Evolutionary conservation across 2,797 vertebrate genomes (phyloP).

Genomic region (Mus minutoides): DNA sequence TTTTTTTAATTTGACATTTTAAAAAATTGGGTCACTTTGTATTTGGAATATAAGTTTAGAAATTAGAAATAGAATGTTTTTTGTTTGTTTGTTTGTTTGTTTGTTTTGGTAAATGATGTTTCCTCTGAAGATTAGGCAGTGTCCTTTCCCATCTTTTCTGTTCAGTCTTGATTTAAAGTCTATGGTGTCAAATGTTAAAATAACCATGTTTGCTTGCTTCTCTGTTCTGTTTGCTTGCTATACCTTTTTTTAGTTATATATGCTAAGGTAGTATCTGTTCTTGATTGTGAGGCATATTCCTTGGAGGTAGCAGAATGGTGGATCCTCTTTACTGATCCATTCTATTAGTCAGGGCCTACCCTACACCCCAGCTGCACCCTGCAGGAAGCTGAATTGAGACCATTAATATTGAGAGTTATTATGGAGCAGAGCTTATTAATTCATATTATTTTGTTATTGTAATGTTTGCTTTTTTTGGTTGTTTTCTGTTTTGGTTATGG

Average conservation of each 20-base stretch:
- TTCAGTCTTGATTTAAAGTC: not conserved
- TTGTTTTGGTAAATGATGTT: not conserved
- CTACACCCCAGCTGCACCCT: not conserved
- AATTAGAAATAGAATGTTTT: not conserved
- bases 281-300: not conserved
- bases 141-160: not conserved
- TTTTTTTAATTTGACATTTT: not conserved
- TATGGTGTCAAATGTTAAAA: not conserved
- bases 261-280: too few species aligned
- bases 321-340: not conserved
- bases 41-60: not conserved
- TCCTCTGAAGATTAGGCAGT: not conserved
- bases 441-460: not conserved
- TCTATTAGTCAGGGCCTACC: not conserved
- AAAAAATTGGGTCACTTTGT: not conserved
- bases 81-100: too few species aligned
- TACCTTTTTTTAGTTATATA: too few species aligned
- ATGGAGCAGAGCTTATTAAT: not conserved
- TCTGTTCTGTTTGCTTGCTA: not conserved
- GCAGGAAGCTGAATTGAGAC: not conserved
- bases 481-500: not conserved
- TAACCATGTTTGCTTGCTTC: not conserved
- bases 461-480: not conserved
- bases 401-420: not conserved
- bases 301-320: not conserved